A percentile compares a stretch with the other conserved stretches of the same genome.
These are phyloP conservation scores for Nothura maculosa DNA, from an alignment of 2,797 vertebrate genomes.

Conservation along the genomic window DNA sequence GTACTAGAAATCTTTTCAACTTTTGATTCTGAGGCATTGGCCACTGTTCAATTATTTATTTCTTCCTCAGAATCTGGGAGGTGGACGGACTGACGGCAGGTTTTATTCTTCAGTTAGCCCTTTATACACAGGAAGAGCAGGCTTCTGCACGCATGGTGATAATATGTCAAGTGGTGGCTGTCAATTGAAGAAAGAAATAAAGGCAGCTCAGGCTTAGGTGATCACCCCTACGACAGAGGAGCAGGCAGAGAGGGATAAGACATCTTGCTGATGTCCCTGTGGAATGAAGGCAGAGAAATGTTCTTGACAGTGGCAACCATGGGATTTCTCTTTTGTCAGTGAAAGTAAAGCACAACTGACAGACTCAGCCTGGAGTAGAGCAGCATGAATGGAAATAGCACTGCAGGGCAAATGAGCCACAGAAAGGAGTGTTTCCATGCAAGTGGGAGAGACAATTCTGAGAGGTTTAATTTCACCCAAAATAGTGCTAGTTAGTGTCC, in stretches of 20 bases:
- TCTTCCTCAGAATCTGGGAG: background rate
- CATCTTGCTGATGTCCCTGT: constrained; percentile 69
- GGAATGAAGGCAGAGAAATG: constrained; percentile 63
- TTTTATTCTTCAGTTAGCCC: constrained; percentile 43
- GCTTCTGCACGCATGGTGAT: constrained; percentile 60
- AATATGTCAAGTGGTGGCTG: constrained; percentile 57
- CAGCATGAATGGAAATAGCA: constrained; percentile 31
- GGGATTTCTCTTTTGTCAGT: constrained; percentile 76
- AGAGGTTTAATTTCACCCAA: background rate
- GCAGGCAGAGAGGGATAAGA: background rate
- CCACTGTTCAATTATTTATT: background rate
- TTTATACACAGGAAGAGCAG: constrained; percentile 6
- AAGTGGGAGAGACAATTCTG: background rate
- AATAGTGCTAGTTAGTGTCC: background rate
- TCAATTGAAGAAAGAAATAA: constrained; percentile 56
- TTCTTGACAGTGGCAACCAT: constrained; percentile 74
- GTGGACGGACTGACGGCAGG: constrained; percentile 21
- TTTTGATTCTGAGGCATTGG: background rate
- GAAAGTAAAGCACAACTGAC: constrained; percentile 68
- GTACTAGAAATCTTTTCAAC: background rate
- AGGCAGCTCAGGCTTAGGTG: constrained; percentile 59
- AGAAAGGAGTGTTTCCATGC: background rate
- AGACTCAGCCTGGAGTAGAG: constrained; percentile 38
- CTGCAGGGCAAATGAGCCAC: constrained; percentile 34
- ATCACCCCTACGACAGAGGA: constrained; percentile 61